Conservation (phyloP, 2,888 invertebrate genomes). For the Tineola bisselliella region DNA sequence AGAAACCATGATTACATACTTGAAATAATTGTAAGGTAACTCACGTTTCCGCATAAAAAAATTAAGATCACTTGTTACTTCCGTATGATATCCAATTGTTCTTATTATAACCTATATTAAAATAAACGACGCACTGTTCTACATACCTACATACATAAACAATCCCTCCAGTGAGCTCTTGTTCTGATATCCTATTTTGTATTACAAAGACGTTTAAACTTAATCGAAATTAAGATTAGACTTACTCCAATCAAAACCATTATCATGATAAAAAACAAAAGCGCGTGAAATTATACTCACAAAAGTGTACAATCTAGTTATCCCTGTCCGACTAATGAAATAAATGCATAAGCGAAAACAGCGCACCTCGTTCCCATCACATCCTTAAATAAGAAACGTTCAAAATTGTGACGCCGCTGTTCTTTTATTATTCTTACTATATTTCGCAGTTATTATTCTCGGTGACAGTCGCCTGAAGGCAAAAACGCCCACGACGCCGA, state of each 20-base stretch:
- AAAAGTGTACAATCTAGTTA: no score
- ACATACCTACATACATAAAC: no score
- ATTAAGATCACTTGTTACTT: neutral
- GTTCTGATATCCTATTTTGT: no score
- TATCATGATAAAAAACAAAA: no score
- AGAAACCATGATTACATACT: slow-evolving; percentile 1
- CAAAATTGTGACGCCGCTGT: slow-evolving; percentile 7
- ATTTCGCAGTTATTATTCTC: neutral
- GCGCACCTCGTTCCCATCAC: neutral
- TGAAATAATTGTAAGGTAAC: slow-evolving; percentile 4
- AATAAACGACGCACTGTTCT: no score
- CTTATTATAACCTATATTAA: neutral
- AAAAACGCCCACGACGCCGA: slow-evolving; percentile 22
- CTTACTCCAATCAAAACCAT: no score
- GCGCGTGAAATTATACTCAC: no score
- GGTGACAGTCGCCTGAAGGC: slow-evolving; percentile 13
- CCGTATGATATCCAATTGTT: neutral
- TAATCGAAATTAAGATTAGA: no score
- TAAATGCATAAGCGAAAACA: no score
- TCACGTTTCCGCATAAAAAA: neutral
- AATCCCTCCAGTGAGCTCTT: no score
- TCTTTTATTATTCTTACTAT: neutral
- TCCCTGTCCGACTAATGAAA: no score
- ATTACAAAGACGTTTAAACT: no score
- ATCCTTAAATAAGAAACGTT: slow-evolving; percentile 3